Percentiles rank a stretch among this genome's conserved stretches.
phyloP scores from a whole-genome alignment of 2,888 invertebrate species.

The Hipparchia semele region DNA sequence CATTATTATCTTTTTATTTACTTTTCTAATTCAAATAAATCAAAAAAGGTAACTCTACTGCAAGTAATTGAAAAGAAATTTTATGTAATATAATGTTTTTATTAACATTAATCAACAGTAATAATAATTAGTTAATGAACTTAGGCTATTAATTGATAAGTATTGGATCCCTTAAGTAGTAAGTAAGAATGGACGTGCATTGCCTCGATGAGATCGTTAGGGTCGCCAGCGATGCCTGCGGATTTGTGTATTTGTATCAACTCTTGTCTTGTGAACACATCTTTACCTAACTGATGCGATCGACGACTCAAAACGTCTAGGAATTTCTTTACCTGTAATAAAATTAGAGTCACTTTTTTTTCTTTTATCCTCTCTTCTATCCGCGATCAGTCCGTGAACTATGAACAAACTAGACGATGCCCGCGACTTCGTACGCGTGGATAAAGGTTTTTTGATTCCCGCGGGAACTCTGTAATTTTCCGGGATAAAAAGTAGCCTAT shows the following conservation, averaged over 20 bases:
- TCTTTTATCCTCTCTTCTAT: no score
- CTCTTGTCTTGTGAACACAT: slow-evolving; percentile 89
- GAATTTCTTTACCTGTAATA: slow-evolving; percentile 87
- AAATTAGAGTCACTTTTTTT: neutral
- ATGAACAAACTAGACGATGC: no score
- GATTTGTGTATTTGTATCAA: slow-evolving; percentile 88
- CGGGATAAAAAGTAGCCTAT: no score
- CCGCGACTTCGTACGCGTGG: no score
- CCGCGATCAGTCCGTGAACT: no score
- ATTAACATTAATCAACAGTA: slow-evolving; percentile 3
- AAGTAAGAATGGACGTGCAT: slow-evolving; percentile 94
- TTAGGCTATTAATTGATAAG: slow-evolving; percentile 84
- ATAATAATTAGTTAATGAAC: neutral
- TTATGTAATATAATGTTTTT: neutral
- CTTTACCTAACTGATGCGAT: slow-evolving; percentile 86
- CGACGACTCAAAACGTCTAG: slow-evolving; percentile 86
- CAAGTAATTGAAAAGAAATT: neutral
- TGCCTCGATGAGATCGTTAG: slow-evolving; percentile 87
- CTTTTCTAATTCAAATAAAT: no score
- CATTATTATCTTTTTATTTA: no score
- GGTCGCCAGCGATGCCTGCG: slow-evolving; percentile 86
- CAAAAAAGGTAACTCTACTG: no score
- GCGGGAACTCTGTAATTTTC: no score
- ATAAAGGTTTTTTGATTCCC: no score
- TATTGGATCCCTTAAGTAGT: slow-evolving; percentile 89